Conservation (phyloP, 30 jellyfish, hydroid and myxozoan species). For the Hydractinia symbiolongicarpus region DNA sequence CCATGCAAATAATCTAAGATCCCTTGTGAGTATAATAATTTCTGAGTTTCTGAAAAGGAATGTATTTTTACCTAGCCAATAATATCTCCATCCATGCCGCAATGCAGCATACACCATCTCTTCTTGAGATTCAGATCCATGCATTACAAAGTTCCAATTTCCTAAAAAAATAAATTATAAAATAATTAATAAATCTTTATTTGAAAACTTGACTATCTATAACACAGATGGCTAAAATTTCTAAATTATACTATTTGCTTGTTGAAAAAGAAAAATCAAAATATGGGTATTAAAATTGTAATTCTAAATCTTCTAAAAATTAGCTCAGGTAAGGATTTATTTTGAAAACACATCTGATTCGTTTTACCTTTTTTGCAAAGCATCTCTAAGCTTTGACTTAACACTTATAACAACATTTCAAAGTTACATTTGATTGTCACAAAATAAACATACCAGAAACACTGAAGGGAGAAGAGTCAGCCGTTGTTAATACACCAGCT, state of each 20-base stretch:
- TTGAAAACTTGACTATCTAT: background rate
- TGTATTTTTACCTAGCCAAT: slow-evolving; percentile 14
- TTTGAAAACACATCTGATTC: too few relatives aligned
- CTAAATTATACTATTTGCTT: background rate
- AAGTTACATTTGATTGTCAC: background rate
- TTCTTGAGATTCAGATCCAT: background rate
- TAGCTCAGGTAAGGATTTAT: too few relatives aligned
- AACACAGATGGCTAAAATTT: background rate
- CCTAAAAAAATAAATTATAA: background rate
- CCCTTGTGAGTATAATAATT: too few relatives aligned
- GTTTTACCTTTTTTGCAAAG: too few relatives aligned
- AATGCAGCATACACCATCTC: background rate
- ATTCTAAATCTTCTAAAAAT: too few relatives aligned
- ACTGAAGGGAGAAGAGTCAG: slow-evolving; percentile 14
- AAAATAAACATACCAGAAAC: slow-evolving; percentile 15
- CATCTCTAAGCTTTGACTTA: too few relatives aligned
- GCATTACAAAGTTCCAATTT: slow-evolving; percentile 23
- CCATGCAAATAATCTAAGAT: too few relatives aligned
- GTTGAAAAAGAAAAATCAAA: background rate
- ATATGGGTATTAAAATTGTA: too few relatives aligned
- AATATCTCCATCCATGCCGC: background rate
- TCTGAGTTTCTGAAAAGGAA: too few relatives aligned
- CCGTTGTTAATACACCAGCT: slow-evolving; percentile 16
- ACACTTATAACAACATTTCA: background rate
- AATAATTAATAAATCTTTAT: background rate